Percentiles rank a stretch among this genome's conserved stretches.
Conservation (phyloP, 35 echinoderm and acorn worm species). For the Patiria miniata region DNA sequence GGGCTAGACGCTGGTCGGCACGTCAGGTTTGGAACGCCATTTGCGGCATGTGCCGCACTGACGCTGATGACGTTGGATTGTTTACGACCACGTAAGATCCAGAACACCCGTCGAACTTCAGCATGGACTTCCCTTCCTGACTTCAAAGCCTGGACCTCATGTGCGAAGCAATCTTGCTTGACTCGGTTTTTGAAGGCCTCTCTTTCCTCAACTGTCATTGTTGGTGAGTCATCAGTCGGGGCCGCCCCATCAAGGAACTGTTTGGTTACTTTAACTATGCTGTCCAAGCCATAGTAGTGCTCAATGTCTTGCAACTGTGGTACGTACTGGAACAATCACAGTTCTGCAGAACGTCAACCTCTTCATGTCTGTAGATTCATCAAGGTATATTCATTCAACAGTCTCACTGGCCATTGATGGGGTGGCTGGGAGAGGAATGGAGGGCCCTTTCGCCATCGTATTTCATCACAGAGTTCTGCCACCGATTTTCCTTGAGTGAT, state of each 20-base stretch:
- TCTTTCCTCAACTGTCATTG: no score
- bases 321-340: no score
- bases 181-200: no score
- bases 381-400: not conserved
- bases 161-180: no score
- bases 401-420: not conserved
- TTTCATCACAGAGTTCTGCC: no score
- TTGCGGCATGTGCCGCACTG: constrained; percentile 36
- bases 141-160: not conserved
- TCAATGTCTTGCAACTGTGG: no score
- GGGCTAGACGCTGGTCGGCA: no score
- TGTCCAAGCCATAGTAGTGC: no score
- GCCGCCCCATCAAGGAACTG: no score
- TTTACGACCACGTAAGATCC: constrained; percentile 48
- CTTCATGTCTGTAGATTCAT: not conserved
- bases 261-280: no score
- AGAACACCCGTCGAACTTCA: constrained; percentile 25
- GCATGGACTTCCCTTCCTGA: constrained; percentile 1
- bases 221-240: no score
- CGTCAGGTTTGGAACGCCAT: constrained; percentile 24
- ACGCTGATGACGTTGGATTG: not conserved
- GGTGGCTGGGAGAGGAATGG: not conserved
- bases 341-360: no score
- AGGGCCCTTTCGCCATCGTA: not conserved
- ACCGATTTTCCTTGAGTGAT: not conserved